Base-by-base conservation (phyloP, 1,140 invertebrate genomes). In the Rhagoletis zephyria region DNA sequence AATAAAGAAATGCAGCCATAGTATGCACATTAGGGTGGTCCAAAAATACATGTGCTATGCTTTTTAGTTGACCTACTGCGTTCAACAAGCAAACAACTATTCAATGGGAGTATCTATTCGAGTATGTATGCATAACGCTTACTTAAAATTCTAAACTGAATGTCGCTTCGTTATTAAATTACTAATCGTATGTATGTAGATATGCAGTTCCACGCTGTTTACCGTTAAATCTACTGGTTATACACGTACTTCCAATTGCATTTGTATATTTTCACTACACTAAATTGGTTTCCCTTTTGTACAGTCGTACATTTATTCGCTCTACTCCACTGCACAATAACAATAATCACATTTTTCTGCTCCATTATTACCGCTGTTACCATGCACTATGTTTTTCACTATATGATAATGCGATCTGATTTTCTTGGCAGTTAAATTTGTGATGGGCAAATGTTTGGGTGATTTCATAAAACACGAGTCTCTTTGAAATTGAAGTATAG, bases 241-340 rank as follows among this genome's bases (percentile, higher is more conserved):
- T 45, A 16, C 5, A 48, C 45, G 12, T 16, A 48, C 45, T 16
- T 4, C 40, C 40, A 74, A 45, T 45, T 74, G 16, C 48, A 56
- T 59, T 81, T 63, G 12, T 63, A 14, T n/a, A 14, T 63, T 63
- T 63, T 63, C 2, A n/a, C 12, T 16, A 63, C 12, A 63, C 61
- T 16, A 4, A 63, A 14, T 63, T 63, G 7, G 12, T 14, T 63
- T 63, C 12, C n/a, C 12, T n/a, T 63, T 14, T 1, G 4, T 63
- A 14, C 12, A 63, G n/a, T 63, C 48, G 70, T 51, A 45, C 70
- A 74, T 74, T 74, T 42, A 12, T 59, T 59, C 30, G 74, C 74
- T 81, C 42, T 42, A 81, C 48, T 81, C n/a, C 74, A 81, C 48
- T 59, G 74, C 51, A 81, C 74, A 51, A 77, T 77, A 19, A 81